Evolutionary conservation across 2,113 vertebrate genomes (phyloP).

Genomic region (Lagenorhynchus albirostris): DNA sequence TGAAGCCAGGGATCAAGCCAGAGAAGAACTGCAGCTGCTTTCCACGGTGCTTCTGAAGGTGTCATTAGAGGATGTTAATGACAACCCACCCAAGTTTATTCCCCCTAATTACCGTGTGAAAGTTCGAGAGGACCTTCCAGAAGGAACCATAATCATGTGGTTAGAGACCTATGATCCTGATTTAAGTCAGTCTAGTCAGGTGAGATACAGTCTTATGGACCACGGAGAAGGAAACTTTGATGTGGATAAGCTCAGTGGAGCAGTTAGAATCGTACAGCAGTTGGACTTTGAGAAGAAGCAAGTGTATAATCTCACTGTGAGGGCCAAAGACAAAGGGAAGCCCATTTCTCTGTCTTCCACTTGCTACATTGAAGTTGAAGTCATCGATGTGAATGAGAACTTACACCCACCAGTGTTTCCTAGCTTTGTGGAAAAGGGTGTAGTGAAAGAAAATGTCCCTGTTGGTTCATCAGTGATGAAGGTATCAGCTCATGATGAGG

Average conservation of each 20-base stretch:
- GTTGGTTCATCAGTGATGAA: conserved; percentile 92
- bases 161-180: conserved; percentile 95
- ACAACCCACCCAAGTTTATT: conserved; percentile 94
- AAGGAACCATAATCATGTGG: conserved; percentile 94
- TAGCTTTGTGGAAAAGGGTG: conserved; percentile 92
- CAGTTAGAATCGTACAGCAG: conserved; percentile 90
- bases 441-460: conserved; percentile 91
- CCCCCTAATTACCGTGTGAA: conserved; percentile 93
- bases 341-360: conserved; percentile 92
- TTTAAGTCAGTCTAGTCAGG: conserved; percentile 92
- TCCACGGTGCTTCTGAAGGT: conserved; percentile 92
- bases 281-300: conserved; percentile 96
- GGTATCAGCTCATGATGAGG: conserved; percentile 92
- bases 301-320: conserved; percentile 92
- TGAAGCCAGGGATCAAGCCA: conserved; percentile 90
- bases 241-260: conserved; percentile 96
- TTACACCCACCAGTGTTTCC: conserved; percentile 90
- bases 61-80: conserved; percentile 93
- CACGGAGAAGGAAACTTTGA: conserved; percentile 93
- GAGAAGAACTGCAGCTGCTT: conserved; percentile 87
- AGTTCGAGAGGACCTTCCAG: conserved; percentile 94
- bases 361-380: conserved; percentile 93
- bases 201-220: conserved; percentile 94
- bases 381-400: conserved; percentile 97
- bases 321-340: conserved; percentile 96